Base-by-base conservation (phyloP, 2,113 vertebrate species). In the Motacilla alba region DNA sequence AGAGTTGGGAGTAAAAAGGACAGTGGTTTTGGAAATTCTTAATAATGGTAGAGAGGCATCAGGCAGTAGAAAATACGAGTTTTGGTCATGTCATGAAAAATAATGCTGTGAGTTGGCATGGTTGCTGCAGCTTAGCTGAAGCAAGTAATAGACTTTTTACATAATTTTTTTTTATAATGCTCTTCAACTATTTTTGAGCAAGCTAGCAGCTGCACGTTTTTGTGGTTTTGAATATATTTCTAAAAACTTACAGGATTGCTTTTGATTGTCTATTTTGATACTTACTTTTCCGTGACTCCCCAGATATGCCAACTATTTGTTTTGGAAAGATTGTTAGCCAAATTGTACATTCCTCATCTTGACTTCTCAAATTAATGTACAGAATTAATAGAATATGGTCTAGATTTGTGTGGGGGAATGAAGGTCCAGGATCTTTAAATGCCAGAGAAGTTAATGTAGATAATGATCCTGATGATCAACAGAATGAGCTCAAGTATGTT, bases 111-210 rank as follows among this genome's bases (percentile, higher is more conserved):
- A 52, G 79, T 92, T 97, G 72, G 76, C 64, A 89, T 95, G 90
- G 88, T 89, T 86, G 83, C 92, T 84, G 72, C 44, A 89, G 52
- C 41, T 93, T 83, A 90, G 64, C 75, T 77, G 43, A 83, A 90
- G 39, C 44, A 89, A 78, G 86, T 91, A 73, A 58, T 68, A 30
- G 39, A 17, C 22, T 78, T 92, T 13, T 64, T 59, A 52, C 26
- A 21, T 20, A 6, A 14, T 43, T 59, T 52, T 33, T 30, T 33
- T 49, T 64, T 14, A n/a, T 63, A 79, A 70, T 70, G 9, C 20
- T 58, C 27, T 60, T 81, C 43, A 72, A 81, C 35, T 81, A 14
- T 77, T 93, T 94, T 63, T 33, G 20, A 39, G 30, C 43, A 74
- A 21, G n/a, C 17, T 80, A 82, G 52, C 35, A 74, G 43, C 44